phyloP scores from a whole-genome alignment of 2,797 vertebrate species.

The Spondyliosoma cantharus region DNA sequence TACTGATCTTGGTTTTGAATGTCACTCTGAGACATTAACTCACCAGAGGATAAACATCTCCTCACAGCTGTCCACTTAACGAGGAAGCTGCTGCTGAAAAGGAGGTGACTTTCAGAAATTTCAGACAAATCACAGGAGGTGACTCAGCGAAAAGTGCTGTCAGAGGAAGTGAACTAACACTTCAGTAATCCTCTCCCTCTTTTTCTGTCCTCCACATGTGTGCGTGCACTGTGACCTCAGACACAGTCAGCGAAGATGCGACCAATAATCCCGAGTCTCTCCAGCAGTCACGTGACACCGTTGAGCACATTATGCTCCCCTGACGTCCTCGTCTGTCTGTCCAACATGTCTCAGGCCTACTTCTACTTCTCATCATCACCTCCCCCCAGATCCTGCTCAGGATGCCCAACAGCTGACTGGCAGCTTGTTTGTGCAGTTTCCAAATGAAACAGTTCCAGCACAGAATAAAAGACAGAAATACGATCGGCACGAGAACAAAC shows the following conservation, averaged over 20 bases:
- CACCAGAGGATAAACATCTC: neutral
- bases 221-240: neutral
- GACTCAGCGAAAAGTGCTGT: constrained; percentile 3
- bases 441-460: constrained; percentile 30
- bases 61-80: neutral
- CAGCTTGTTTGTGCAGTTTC: constrained; percentile 5
- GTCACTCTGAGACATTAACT: neutral
- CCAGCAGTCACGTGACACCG: neutral
- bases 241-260: neutral
- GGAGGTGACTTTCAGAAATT: neutral
- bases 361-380: neutral
- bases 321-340: neutral
- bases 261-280: neutral
- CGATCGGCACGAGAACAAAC: neutral
- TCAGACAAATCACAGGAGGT: neutral
- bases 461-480: constrained; percentile 5
- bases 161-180: neutral
- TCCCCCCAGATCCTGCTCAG: neutral
- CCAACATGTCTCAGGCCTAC: neutral
- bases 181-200: neutral
- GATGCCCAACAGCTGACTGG: constrained; percentile 31
- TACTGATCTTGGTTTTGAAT: too few relatives aligned
- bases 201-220: neutral
- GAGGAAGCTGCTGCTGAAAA: neutral
- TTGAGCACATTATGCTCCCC: neutral